phyloP scores from a whole-genome alignment of 2,113 vertebrate genomes.

The Dicerorhinus sumatrensis region DNA sequence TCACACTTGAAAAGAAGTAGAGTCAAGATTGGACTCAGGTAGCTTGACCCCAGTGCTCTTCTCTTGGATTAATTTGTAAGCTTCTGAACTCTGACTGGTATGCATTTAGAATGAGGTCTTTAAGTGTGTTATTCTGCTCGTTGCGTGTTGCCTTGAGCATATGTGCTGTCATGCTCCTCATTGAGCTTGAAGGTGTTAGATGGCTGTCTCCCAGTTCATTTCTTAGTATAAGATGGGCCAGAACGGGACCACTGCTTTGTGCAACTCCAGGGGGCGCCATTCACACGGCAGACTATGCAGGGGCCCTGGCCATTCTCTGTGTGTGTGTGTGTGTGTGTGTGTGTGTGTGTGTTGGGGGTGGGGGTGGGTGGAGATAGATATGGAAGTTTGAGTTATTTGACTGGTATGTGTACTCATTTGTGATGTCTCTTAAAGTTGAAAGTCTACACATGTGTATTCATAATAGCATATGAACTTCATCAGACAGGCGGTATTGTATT shows the following conservation, averaged over 20 bases:
- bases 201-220: background rate
- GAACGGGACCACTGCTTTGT: background rate
- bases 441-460: background rate
- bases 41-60: background rate
- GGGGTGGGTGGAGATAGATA: background rate
- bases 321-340: background rate
- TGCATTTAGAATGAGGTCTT: background rate
- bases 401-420: background rate
- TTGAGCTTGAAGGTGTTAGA: background rate
- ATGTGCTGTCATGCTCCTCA: background rate
- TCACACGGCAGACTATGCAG: background rate
- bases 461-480: conserved; percentile 18
- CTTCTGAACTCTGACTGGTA: background rate
- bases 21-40: background rate
- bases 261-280: background rate
- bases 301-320: background rate
- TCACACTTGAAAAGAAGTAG: background rate
- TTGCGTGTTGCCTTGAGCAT: background rate
- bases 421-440: conserved; percentile 5
- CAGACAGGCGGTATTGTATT: background rate
- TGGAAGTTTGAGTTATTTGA: background rate
- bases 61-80: background rate
- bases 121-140: background rate
- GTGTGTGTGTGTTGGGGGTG: background rate
- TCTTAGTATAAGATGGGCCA: background rate